These are phyloP conservation scores for Acrocephalus scirpaceus DNA, from an alignment of 2,797 vertebrate species.

Conservation along the genomic window DNA sequence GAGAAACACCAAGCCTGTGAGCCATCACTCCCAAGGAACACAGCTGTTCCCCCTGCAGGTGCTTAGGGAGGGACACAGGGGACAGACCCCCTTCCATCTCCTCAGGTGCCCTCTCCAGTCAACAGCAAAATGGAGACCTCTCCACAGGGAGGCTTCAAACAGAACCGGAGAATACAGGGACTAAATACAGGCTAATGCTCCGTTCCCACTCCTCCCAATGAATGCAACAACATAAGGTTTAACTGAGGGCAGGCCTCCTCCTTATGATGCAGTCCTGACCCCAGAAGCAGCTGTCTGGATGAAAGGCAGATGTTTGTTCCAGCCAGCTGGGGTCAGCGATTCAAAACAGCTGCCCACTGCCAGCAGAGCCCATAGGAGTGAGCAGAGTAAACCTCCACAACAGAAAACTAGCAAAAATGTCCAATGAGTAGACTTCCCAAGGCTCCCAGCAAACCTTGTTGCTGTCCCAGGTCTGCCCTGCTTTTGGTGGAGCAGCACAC, in stretches of 20 bases:
- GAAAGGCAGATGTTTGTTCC: background rate
- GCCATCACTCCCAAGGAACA: background rate
- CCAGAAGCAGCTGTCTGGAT: background rate
- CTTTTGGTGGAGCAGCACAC: background rate
- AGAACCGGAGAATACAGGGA: background rate
- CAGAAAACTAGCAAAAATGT: background rate
- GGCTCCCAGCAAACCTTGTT: background rate
- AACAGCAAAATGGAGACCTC: background rate
- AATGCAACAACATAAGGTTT: background rate
- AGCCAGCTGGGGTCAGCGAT: background rate
- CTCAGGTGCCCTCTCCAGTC: background rate
- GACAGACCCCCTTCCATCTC: background rate
- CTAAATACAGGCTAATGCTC: background rate
- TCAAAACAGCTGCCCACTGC: background rate
- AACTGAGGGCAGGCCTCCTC: background rate
- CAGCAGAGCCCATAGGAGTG: background rate
- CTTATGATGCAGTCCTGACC: background rate
- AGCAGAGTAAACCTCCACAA: background rate
- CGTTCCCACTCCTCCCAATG: background rate
- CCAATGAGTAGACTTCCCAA: background rate
- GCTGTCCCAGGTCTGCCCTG: background rate
- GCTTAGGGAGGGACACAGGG: background rate
- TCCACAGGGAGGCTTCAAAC: background rate
- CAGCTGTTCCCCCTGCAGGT: background rate
- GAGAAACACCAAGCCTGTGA: constrained; percentile 7